Percentiles rank a stretch among this genome's conserved stretches.
Evolutionary conservation across 2,113 vertebrate species (phyloP).

Genomic region (Hyla sarda): DNA sequence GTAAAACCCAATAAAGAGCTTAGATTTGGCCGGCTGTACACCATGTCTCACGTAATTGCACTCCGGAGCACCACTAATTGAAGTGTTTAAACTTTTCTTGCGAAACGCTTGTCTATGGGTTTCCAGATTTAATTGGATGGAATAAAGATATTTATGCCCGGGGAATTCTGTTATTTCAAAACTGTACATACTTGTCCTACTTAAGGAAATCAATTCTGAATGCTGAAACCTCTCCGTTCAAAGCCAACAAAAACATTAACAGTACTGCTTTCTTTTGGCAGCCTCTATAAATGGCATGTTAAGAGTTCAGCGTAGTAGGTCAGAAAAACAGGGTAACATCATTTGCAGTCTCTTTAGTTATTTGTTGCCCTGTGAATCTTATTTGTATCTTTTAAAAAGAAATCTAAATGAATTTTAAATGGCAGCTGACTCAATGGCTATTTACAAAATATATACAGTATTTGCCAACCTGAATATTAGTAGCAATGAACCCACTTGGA

Average conservation of each 20-base stretch:
- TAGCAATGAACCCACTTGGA: constrained; percentile 8
- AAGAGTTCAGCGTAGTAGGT: not conserved
- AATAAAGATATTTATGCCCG: constrained; percentile 43
- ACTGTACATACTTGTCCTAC: constrained; percentile 44
- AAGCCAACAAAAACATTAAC: constrained; percentile 46
- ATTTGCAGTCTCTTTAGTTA: not conserved
- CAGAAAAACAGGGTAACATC: not conserved
- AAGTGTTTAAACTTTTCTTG: constrained; percentile 25
- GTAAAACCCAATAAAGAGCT: not conserved
- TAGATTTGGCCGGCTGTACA: not conserved
- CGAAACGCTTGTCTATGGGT: constrained; percentile 39
- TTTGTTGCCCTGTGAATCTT: not conserved
- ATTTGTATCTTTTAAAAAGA: not conserved
- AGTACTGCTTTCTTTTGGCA: constrained; percentile 28
- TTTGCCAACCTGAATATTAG: not conserved
- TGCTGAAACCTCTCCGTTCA: not conserved
- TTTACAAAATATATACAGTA: not conserved
- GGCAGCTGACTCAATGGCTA: not conserved
- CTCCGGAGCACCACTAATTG: constrained; percentile 4
- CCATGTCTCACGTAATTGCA: not conserved
- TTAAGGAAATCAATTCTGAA: constrained; percentile 26
- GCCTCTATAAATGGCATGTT: not conserved
- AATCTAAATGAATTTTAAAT: not conserved
- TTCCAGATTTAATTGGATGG: constrained; percentile 31
- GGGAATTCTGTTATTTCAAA: constrained; percentile 50